These are phyloP conservation scores for Sesamia inferens DNA, from an alignment of 2,888 invertebrate species.

Conservation along the genomic window DNA sequence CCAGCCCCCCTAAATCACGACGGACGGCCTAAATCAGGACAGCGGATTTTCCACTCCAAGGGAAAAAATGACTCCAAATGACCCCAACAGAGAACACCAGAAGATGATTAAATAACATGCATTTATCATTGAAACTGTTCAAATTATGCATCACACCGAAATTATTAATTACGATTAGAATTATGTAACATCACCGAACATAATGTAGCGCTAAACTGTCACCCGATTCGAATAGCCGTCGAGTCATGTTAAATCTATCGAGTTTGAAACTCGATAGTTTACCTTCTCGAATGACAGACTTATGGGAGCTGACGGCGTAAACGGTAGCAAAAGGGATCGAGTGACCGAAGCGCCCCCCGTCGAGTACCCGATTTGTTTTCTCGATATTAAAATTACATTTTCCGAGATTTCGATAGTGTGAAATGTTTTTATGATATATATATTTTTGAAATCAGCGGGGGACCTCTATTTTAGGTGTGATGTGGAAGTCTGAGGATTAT, in stretches of 20 bases:
- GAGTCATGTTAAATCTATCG: constrained; percentile 80
- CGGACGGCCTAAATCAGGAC: too few relatives aligned
- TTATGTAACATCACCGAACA: too few relatives aligned
- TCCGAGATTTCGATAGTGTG: constrained; percentile 62
- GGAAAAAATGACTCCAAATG: too few relatives aligned
- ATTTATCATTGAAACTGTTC: constrained; percentile 11
- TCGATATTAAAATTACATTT: constrained; percentile 67
- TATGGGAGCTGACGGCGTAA: constrained; percentile 77
- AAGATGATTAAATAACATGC: too few relatives aligned
- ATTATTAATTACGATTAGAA: too few relatives aligned
- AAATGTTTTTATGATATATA: constrained; percentile 59
- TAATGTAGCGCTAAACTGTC: constrained; percentile 62
- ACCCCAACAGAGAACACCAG: too few relatives aligned
- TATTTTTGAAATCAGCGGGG: constrained; percentile 60
- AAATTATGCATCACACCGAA: too few relatives aligned
- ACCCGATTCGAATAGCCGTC: constrained; percentile 68
- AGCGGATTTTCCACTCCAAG: too few relatives aligned
- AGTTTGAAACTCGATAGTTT: constrained; percentile 80
- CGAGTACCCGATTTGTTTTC: constrained; percentile 68
- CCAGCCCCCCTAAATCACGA: too few relatives aligned
- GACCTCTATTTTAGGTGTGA: constrained; percentile 60
- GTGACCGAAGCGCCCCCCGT: constrained; percentile 83
- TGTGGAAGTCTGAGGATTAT: constrained; percentile 44
- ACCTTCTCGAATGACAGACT: constrained; percentile 70
- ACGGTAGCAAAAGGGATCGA: constrained; percentile 84